Percentiles rank a stretch among this genome's conserved stretches.
These are phyloP conservation scores for Aphaenogaster rudis DNA, from an alignment of 1,140 invertebrate species.

Conservation along the genomic window DNA sequence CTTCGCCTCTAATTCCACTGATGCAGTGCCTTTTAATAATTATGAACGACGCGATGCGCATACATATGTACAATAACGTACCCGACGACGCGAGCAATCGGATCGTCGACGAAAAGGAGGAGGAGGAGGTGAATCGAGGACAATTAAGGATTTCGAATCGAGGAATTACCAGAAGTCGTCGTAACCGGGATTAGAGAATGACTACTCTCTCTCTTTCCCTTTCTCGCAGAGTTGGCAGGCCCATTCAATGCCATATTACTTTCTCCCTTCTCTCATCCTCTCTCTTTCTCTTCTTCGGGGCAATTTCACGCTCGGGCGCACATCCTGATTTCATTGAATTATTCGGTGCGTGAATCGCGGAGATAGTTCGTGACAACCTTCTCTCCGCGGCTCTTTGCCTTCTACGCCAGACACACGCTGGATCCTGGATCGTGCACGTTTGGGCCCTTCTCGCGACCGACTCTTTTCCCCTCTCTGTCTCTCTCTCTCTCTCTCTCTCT, in stretches of 20 bases:
- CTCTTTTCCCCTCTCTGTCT: not conserved
- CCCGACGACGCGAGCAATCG: conserved; percentile 26
- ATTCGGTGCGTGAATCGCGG: conserved; percentile 71
- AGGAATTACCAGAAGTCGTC: conserved; percentile 43
- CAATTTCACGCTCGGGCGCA: conserved; percentile 70
- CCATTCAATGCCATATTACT: conserved; percentile 44
- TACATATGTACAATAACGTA: not conserved
- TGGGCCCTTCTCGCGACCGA: not conserved
- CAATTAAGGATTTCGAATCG: conserved; percentile 37
- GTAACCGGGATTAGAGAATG: conserved; percentile 1
- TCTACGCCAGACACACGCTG: conserved; percentile 29
- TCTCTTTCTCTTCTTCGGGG: conserved; percentile 7
- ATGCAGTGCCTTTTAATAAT: conserved; percentile 17
- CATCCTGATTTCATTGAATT: conserved; percentile 76
- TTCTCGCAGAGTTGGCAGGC: not conserved
- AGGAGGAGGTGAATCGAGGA: conserved; percentile 2
- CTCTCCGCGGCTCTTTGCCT: conserved; percentile 55
- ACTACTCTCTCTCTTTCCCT: not conserved
- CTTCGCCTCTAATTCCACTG: not conserved
- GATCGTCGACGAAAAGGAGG: conserved; percentile 1
- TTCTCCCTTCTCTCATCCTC: not conserved
- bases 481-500: not conserved
- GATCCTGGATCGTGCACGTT: conserved; percentile 5
- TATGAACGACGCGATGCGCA: not conserved
- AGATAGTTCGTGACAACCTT: conserved; percentile 71